phyloP scores from a whole-genome alignment of 2,888 invertebrate genomes.

The Noctua comes region DNA sequence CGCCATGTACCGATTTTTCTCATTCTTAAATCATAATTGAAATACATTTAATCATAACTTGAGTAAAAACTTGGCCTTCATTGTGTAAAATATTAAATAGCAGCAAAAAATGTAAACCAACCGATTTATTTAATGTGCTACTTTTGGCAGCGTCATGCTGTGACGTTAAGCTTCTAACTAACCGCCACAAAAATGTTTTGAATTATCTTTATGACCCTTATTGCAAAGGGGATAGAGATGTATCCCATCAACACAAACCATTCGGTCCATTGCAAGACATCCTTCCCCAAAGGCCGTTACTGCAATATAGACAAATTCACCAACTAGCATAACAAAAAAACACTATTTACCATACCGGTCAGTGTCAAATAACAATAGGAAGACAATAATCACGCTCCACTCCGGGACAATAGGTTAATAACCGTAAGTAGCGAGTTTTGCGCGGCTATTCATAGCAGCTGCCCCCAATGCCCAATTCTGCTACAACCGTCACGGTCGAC shows the following conservation, averaged over 20 bases:
- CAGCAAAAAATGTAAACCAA: conserved; percentile 7
- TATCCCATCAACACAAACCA: neutral
- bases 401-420: conserved; percentile 63
- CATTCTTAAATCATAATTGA: conserved; percentile 7
- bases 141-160: neutral
- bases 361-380: conserved; percentile 57
- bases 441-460: conserved; percentile 63
- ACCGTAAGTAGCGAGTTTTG: conserved; percentile 60
- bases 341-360: conserved; percentile 26
- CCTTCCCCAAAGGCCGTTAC: neutral
- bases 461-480: conserved; percentile 66
- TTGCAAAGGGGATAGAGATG: neutral
- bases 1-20: conserved; percentile 16
- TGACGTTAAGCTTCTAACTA: neutral
- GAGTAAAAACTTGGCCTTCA: conserved; percentile 6
- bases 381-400: conserved; percentile 61
- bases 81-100: neutral
- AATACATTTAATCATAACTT: conserved; percentile 16
- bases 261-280: neutral
- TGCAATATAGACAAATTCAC: conserved; percentile 11
- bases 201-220: neutral
- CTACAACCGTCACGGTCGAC: conserved; percentile 57
- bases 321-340: conserved; percentile 33
- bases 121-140: neutral
- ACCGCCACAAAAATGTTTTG: neutral